A percentile compares a stretch with the other conserved stretches of the same genome.
Conservation (phyloP, 2,797 vertebrate species). For the Furcifer pardalis region DNA sequence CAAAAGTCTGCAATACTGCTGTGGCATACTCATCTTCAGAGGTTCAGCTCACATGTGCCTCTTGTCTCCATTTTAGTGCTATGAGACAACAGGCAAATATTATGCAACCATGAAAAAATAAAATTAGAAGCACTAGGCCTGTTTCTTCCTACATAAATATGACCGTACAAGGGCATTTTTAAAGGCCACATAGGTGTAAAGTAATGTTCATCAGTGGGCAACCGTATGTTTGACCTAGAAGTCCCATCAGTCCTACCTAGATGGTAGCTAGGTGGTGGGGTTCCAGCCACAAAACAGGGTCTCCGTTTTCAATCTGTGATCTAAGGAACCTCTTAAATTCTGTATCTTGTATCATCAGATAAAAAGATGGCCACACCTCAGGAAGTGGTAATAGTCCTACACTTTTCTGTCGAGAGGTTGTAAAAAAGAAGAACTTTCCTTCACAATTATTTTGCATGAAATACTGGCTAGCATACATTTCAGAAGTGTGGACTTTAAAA, state of each 20-base stretch:
- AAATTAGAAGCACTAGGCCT: too few relatives aligned
- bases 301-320: not conserved
- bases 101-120: not conserved
- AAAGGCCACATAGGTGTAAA: too few relatives aligned
- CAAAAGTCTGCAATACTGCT: too few relatives aligned
- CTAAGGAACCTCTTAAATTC: not conserved
- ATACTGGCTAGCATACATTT: not conserved
- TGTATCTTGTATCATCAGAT: not conserved
- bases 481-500: not conserved
- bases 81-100: too few relatives aligned
- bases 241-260: too few relatives aligned
- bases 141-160: not conserved
- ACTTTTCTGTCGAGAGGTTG: not conserved
- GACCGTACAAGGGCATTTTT: not conserved
- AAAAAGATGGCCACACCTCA: not conserved
- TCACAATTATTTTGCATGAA: constrained; percentile 22
- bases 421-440: not conserved
- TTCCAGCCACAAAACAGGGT: too few relatives aligned
- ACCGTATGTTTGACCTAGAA: too few relatives aligned
- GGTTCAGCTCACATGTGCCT: too few relatives aligned
- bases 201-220: too few relatives aligned
- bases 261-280: too few relatives aligned
- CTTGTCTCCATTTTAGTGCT: too few relatives aligned
- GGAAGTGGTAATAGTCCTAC: not conserved
- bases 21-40: too few relatives aligned